A percentile compares a stretch with the other conserved stretches of the same genome.
phyloP scores from a whole-genome alignment of 2,888 invertebrate species.

The Cotesia congregata region DNA sequence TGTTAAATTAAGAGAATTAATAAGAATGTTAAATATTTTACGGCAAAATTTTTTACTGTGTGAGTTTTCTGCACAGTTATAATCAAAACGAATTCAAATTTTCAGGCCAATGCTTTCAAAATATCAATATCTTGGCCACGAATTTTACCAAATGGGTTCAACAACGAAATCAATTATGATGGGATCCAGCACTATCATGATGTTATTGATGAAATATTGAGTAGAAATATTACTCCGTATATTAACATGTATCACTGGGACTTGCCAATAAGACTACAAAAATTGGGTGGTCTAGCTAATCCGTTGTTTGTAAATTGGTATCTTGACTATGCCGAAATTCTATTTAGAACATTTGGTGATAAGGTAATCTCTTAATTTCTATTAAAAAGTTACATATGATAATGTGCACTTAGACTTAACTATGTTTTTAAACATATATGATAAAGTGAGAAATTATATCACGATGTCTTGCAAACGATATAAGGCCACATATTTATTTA shows the following conservation, averaged over 20 bases:
- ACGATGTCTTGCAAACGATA: too few species aligned
- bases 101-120: slow-evolving; percentile 19
- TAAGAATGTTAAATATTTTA: too few species aligned
- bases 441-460: too few species aligned
- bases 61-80: too few species aligned
- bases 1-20: too few species aligned
- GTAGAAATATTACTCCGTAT: slow-evolving; percentile 75
- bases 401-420: too few species aligned
- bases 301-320: slow-evolving; percentile 77
- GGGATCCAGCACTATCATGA: slow-evolving; percentile 85
- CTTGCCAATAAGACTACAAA: slow-evolving; percentile 76
- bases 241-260: slow-evolving; percentile 73
- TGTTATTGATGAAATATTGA: slow-evolving; percentile 79
- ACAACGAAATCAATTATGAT: slow-evolving; percentile 76
- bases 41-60: too few species aligned
- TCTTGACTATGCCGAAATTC: slow-evolving; percentile 76
- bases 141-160: slow-evolving; percentile 53
- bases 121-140: slow-evolving; percentile 72
- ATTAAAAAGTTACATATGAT: neutral
- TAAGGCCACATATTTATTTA: too few species aligned
- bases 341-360: slow-evolving; percentile 75
- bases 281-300: slow-evolving; percentile 79
- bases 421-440: too few species aligned
- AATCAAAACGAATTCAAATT: neutral
- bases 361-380: slow-evolving; percentile 69